Base-by-base conservation (phyloP, 2,113 vertebrate species). In the Fulica atra region DNA sequence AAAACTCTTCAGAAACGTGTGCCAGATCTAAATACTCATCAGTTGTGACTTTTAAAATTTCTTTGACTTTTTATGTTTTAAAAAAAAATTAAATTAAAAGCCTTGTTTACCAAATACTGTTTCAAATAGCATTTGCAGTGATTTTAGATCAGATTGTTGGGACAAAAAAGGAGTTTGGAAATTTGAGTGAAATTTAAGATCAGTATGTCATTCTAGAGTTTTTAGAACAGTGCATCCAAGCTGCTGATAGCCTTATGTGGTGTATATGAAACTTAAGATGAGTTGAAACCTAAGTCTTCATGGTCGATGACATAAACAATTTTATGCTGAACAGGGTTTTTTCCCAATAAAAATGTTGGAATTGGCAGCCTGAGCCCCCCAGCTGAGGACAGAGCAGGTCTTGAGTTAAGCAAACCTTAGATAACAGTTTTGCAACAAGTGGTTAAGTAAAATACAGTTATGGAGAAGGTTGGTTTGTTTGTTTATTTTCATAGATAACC, bases 371-470 rank as follows among this genome's bases (percentile, higher is more conserved):
- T 11, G 33, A 16, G 5, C 5, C 5, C 31, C 11, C 11, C 1
- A 3, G 44, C 48, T 48, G 19, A 48, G 9, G 11, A 44, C n/a
- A 4, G 4, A 25, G 11, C 20, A 13, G 46, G 57, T 23, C 21
- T 16, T 40, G 35, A n/a, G 11, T 26, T 60, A 59, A 64, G 25
- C 38, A 60, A 40, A 25, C n/a, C 44, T 35, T 65, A 2, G 6
- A 9, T 17, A 66, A 35, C 2, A 2, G 8, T 46, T 23, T 28
- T 1, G 1, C 35, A 36, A 44, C 21, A n/a, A 61, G 29, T 3
- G 9, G 7, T 29, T 35, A 40, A 16, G 25, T 15, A 38, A 70
- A 44, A 35, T 31, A 35, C 11, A 14, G 16, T 23, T 63, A 53
- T 1, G 7, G 57, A 17, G 33, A 51, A 63, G 17, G 29, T 21